Evolutionary conservation across 2,113 vertebrate species (phyloP).

Genomic region (Donacobius atricapilla): DNA sequence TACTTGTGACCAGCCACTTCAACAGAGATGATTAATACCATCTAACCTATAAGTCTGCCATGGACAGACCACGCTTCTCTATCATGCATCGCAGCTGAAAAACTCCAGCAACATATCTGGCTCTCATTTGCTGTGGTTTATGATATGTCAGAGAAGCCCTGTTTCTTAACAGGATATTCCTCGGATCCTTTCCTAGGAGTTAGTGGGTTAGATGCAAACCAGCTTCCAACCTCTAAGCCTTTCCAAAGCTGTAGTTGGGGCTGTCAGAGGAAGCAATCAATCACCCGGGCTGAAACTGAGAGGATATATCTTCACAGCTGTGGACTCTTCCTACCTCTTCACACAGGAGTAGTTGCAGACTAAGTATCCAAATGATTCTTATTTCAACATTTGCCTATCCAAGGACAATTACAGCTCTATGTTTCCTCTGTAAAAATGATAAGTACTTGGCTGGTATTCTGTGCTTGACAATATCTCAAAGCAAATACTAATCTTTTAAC

Average conservation of each 20-base stretch:
- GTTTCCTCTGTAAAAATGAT: not conserved
- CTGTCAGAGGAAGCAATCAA: slow-evolving; percentile 12
- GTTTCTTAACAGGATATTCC: not conserved
- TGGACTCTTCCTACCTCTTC: not conserved
- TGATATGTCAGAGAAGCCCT: not conserved
- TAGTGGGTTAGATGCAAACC: not conserved
- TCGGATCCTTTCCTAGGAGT: not conserved
- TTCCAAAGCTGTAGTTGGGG: not conserved
- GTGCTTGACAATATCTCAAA: not conserved
- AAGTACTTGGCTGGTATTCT: not conserved
- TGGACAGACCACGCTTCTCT: not conserved
- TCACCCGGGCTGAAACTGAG: not conserved
- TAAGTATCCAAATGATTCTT: not conserved
- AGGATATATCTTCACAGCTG: not conserved
- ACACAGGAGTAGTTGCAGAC: not conserved
- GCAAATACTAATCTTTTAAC: not conserved
- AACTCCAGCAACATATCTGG: not conserved
- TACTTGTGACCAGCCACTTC: not conserved
- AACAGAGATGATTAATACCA: not conserved
- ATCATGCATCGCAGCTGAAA: not conserved
- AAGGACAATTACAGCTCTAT: not conserved
- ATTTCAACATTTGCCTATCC: not conserved
- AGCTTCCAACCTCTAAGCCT: not conserved
- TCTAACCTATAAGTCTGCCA: not conserved
- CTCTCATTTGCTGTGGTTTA: not conserved